Percentiles rank a stretch among this genome's conserved stretches.
Conservation (phyloP, 2,113 vertebrate species). For the Rana temporaria region DNA sequence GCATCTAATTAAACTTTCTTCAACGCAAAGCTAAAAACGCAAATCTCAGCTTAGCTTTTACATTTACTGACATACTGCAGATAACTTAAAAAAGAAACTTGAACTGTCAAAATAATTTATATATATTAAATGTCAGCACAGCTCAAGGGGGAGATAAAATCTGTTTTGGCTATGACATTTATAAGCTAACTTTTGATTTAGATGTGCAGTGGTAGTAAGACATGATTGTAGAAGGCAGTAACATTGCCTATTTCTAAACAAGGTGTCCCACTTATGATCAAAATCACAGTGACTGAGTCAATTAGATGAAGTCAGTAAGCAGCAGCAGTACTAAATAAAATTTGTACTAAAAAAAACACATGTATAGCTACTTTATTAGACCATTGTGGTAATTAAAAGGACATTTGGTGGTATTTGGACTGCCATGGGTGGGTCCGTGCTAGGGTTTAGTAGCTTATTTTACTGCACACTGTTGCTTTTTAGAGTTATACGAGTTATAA, state of each 20-base stretch:
- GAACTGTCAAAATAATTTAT: conserved; percentile 71
- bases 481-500: too few relatives aligned
- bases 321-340: conserved; percentile 63
- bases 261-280: conserved; percentile 73
- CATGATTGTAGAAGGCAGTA: conserved; percentile 66
- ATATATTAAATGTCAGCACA: conserved; percentile 70
- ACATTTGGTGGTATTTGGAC: too few relatives aligned
- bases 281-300: conserved; percentile 73
- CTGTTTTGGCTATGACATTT: conserved; percentile 73
- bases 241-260: conserved; percentile 72
- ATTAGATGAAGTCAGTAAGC: conserved; percentile 73
- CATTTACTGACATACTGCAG: conserved; percentile 65
- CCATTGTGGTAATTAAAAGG: too few relatives aligned
- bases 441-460: too few relatives aligned
- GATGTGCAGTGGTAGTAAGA: conserved; percentile 70
- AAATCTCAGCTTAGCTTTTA: conserved; percentile 63
- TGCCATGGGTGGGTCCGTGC: too few relatives aligned
- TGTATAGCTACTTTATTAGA: conserved; percentile 13
- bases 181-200: conserved; percentile 71
- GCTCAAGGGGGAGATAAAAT: conserved; percentile 69
- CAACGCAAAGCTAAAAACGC: conserved; percentile 60
- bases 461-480: too few relatives aligned
- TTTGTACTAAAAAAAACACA: too few relatives aligned
- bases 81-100: conserved; percentile 67
- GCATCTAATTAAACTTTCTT: conserved; percentile 64